phyloP scores from a whole-genome alignment of 2,113 vertebrate genomes.

The Megaceryle torquata region DNA sequence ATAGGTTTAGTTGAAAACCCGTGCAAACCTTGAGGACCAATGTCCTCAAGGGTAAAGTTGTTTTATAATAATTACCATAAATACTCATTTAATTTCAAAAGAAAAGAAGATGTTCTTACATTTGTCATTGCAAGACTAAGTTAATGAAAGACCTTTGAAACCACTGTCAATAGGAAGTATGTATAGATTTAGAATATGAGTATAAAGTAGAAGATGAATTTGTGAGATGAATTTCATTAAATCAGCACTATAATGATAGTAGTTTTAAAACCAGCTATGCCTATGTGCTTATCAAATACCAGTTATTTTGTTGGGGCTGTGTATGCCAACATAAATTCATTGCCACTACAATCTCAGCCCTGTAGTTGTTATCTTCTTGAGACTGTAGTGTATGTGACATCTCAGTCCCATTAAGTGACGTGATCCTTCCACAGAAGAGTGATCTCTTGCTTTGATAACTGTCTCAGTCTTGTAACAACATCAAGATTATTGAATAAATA shows the following conservation, averaged over 20 bases:
- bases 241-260: neutral
- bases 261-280: neutral
- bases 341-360: neutral
- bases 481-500: conserved; percentile 51
- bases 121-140: neutral
- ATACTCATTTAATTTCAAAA: neutral
- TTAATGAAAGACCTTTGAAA: neutral
- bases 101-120: neutral
- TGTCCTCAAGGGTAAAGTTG: neutral
- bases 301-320: neutral
- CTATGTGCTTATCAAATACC: neutral
- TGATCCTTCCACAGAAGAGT: neutral
- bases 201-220: neutral
- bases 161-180: neutral
- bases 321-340: neutral
- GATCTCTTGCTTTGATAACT: conserved; percentile 32
- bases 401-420: conserved; percentile 1
- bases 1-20: neutral
- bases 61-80: neutral
- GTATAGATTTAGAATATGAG: neutral
- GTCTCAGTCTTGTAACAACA: conserved; percentile 36
- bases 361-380: neutral
- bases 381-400: neutral
- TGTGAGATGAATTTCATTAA: neutral
- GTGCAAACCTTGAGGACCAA: neutral